A percentile compares a stretch with the other conserved stretches of the same genome.
Conservation (phyloP, 2,888 invertebrate genomes). For the Leptinotarsa haldemani region DNA sequence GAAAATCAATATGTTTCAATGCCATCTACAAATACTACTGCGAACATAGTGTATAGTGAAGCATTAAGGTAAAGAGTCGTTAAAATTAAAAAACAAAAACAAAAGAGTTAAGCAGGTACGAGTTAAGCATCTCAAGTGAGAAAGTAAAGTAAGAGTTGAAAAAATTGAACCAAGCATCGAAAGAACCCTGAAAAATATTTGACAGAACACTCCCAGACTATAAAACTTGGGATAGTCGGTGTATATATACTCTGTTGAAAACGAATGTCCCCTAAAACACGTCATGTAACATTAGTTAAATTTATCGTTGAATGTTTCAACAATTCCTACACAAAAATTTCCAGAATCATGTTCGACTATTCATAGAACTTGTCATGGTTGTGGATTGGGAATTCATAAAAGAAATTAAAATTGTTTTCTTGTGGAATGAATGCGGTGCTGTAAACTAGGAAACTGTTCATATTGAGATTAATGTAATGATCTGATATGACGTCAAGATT, state of each 20-base stretch:
- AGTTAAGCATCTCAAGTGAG: too few relatives aligned
- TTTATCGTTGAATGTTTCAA: slow-evolving; percentile 12
- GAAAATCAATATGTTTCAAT: too few relatives aligned
- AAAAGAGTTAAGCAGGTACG: too few relatives aligned
- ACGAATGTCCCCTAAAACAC: slow-evolving; percentile 4
- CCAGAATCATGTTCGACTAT: slow-evolving; percentile 5
- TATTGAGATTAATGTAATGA: neutral
- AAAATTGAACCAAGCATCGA: too few relatives aligned
- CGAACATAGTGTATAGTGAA: too few relatives aligned
- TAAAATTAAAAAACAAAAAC: too few relatives aligned
- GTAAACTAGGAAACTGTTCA: neutral
- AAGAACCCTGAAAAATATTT: too few relatives aligned
- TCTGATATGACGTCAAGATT: neutral
- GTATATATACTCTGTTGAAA: slow-evolving; percentile 15
- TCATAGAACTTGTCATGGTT: slow-evolving; percentile 11
- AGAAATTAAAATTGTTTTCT: neutral
- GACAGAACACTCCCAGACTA: slow-evolving; percentile 1
- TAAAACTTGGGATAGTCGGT: neutral
- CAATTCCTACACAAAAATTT: slow-evolving; percentile 2
- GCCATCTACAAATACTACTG: too few relatives aligned
- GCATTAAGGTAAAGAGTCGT: too few relatives aligned
- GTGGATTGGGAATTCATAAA: slow-evolving; percentile 1
- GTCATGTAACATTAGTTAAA: slow-evolving; percentile 11
- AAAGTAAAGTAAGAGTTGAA: too few relatives aligned
- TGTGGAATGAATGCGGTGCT: neutral